Percentiles rank a stretch among this genome's conserved stretches.
Evolutionary conservation across 2,113 vertebrate genomes (phyloP).

Genomic region (Tachuris rubrigastra): DNA sequence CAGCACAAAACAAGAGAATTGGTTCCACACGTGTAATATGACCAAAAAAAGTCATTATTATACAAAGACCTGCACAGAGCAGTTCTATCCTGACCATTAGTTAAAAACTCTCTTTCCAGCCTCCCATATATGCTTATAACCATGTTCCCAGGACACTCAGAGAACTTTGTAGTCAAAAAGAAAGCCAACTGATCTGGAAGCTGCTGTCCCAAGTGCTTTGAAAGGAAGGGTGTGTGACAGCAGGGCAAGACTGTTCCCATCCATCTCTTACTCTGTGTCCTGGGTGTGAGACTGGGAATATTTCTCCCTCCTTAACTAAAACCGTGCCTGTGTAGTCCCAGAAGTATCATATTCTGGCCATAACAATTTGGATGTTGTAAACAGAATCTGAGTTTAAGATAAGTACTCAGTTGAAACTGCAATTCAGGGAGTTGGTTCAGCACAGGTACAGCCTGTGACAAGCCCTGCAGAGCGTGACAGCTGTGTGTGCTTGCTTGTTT

Average conservation of each 20-base stretch:
- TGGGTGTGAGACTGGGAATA: neutral
- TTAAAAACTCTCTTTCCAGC: neutral
- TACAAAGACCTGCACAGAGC: neutral
- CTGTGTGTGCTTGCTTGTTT: neutral
- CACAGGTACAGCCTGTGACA: neutral
- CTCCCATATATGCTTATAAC: neutral
- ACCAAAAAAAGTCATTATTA: neutral
- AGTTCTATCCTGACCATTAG: neutral
- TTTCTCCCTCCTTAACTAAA: neutral
- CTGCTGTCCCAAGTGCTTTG: neutral
- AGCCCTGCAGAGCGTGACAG: neutral
- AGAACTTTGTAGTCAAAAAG: neutral
- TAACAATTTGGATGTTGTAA: neutral
- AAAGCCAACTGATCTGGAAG: neutral
- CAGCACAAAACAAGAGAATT: neutral
- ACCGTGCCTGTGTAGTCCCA: neutral
- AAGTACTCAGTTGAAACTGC: neutral
- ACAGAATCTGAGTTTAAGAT: neutral
- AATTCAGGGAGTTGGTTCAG: neutral
- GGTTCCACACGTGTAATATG: neutral
- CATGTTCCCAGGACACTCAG: neutral
- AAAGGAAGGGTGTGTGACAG: neutral
- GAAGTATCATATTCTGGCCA: neutral
- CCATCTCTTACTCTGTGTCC: neutral
- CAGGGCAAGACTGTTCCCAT: neutral